Base-by-base conservation (phyloP, 2,888 invertebrate genomes). In the Papilio gigon region DNA sequence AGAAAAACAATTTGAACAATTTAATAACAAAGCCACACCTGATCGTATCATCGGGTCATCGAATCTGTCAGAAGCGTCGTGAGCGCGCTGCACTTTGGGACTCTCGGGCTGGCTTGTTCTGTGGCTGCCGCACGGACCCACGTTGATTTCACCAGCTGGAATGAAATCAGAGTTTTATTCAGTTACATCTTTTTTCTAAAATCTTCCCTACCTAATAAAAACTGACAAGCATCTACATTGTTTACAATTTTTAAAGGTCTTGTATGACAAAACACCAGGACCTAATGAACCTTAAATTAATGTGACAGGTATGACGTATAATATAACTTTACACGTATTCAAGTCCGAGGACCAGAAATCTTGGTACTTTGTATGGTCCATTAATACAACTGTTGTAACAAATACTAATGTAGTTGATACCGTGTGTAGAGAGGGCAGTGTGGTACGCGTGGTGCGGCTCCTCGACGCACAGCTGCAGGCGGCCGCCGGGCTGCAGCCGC, bases 381-480 rank as follows among this genome's bases (percentile, higher is more conserved):
- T 37, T 37, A 14, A 12, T 37, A 14, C 37, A 35, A 35, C 8
- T 14, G 3, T 4, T 37, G 37, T 37, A n/a, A 37, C 14, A 12
- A 37, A 4, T 35, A 35, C n/a, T 35, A 20, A 59, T 25, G 30
- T 27, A 22, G 5, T 25, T 14, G n/a, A 17, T 71, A 89, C 89
- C 80, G 67, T 85, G 84, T 73, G 88, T 76, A 61, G 89, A 83
- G 20, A 89, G 67, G 1, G 89, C 83, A n/a, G 87, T 87, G 67
- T 88, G 89, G 73, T 86, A 90, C 1, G 84, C 85, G 17, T 86
- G 86, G 42, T 91, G 91, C 0, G 93, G 93, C 64, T 93, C 92
- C 73, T 93, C 93, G 0, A 94, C 90, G 1, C 89, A 74, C 37
- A 94, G 88, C 59, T 88, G 92, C 61, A 93, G 86, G 58, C 92